Evolutionary conservation across 1,140 invertebrate genomes (phyloP).

Genomic region (Teleogryllus occipitalis): DNA sequence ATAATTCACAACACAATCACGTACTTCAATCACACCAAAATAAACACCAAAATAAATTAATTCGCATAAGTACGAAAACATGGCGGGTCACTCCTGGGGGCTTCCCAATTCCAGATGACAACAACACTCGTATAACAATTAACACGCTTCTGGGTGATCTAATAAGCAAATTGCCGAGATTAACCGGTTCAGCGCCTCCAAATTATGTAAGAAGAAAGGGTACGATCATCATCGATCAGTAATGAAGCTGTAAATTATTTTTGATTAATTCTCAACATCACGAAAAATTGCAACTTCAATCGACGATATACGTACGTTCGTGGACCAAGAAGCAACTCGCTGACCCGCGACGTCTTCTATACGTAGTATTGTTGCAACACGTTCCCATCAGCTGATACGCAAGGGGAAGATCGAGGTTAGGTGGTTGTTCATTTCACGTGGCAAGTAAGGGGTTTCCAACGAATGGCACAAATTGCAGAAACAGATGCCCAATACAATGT

Average conservation of each 20-base stretch:
- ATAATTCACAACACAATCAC: too few species aligned
- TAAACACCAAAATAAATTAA: background rate
- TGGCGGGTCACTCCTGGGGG: background rate
- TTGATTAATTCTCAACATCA: background rate
- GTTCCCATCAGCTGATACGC: background rate
- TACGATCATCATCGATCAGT: too few species aligned
- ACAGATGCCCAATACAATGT: background rate
- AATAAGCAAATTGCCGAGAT: too few species aligned
- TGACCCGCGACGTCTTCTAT: background rate
- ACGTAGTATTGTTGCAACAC: background rate
- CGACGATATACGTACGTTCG: background rate
- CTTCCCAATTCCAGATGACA: too few species aligned
- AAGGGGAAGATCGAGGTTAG: background rate
- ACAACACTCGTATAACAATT: too few species aligned
- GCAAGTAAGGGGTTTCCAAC: background rate
- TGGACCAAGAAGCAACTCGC: background rate
- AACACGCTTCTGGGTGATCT: too few species aligned
- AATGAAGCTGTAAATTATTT: too few species aligned
- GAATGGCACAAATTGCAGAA: background rate
- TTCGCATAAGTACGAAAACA: constrained; percentile 1
- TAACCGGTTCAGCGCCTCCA: too few species aligned
- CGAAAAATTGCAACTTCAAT: background rate
- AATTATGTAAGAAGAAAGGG: too few species aligned
- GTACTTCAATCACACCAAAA: too few species aligned
- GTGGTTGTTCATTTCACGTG: background rate